Conservation (phyloP, 92 coral and sea anemone genomes). For the Epizoanthus ramosus region DNA sequence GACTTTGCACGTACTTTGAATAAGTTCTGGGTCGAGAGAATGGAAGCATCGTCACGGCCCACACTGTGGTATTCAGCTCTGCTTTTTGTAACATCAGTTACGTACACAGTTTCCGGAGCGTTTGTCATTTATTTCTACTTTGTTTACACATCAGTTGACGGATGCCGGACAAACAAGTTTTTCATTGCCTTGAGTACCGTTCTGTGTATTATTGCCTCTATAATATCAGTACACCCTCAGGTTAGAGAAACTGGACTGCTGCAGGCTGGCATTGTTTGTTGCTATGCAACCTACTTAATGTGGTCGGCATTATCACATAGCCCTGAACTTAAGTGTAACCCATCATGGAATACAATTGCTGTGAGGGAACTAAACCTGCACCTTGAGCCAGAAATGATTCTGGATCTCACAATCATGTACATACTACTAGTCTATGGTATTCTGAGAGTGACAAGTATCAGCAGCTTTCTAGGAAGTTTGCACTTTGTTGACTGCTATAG, state of each 20-base stretch:
- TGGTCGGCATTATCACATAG: conserved; percentile 79
- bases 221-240: conserved; percentile 74
- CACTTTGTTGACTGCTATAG: conserved; percentile 58
- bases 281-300: conserved; percentile 62
- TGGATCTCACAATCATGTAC: conserved; percentile 64
- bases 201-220: conserved; percentile 62
- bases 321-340: conserved; percentile 71
- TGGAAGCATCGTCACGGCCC: conserved; percentile 64
- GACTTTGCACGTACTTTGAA: conserved; percentile 69
- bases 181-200: conserved; percentile 58
- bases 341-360: conserved; percentile 43
- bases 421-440: conserved; percentile 61
- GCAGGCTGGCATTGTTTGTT: conserved; percentile 73
- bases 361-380: conserved; percentile 55
- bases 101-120: conserved; percentile 68
- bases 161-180: conserved; percentile 65
- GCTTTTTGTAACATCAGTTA: conserved; percentile 60
- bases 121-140: conserved; percentile 70
- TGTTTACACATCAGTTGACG: conserved; percentile 53
- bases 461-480: conserved; percentile 50
- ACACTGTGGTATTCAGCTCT: conserved; percentile 66
- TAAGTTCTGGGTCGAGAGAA: conserved; percentile 65
- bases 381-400: conserved; percentile 67
- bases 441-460: conserved; percentile 48
- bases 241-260: conserved; percentile 76